These are phyloP conservation scores for Propithecus perrieri DNA, from an alignment of 2,797 vertebrate genomes.

Conservation along the genomic window DNA sequence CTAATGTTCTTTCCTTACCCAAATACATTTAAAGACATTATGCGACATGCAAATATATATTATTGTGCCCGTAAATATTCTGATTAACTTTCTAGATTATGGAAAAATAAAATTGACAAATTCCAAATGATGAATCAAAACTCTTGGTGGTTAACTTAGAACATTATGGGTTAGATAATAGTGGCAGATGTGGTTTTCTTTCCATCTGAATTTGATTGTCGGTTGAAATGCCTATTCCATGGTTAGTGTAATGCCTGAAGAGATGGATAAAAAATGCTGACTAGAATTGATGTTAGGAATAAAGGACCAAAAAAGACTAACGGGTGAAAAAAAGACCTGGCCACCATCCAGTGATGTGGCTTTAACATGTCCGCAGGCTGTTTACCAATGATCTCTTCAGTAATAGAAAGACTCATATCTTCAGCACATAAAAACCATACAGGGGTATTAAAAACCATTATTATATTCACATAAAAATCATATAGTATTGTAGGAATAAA, in stretches of 20 bases:
- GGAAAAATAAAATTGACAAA: not conserved
- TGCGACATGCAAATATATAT: not conserved
- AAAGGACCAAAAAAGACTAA: conserved; percentile 29
- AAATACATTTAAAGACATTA: not conserved
- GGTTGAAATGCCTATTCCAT: not conserved
- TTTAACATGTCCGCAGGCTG: not conserved
- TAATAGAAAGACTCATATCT: not conserved
- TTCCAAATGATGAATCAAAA: not conserved
- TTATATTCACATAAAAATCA: not conserved
- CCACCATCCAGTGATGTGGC: not conserved
- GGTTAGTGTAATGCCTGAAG: not conserved
- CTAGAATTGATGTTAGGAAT: not conserved
- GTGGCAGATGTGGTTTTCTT: conserved; percentile 54
- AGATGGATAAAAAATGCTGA: not conserved
- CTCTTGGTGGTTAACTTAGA: not conserved
- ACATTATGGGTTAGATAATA: conserved; percentile 36
- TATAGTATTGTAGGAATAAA: not conserved
- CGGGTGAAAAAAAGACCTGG: not conserved
- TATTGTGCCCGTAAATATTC: not conserved
- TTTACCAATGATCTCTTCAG: not conserved
- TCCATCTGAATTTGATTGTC: conserved; percentile 58
- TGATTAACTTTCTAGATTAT: not conserved
- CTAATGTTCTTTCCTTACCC: not conserved
- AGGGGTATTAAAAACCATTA: not conserved
- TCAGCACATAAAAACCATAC: not conserved